A percentile compares a stretch with the other conserved stretches of the same genome.
Conservation (phyloP, 2,797 vertebrate genomes). For the Pyrocephalus nanus region DNA sequence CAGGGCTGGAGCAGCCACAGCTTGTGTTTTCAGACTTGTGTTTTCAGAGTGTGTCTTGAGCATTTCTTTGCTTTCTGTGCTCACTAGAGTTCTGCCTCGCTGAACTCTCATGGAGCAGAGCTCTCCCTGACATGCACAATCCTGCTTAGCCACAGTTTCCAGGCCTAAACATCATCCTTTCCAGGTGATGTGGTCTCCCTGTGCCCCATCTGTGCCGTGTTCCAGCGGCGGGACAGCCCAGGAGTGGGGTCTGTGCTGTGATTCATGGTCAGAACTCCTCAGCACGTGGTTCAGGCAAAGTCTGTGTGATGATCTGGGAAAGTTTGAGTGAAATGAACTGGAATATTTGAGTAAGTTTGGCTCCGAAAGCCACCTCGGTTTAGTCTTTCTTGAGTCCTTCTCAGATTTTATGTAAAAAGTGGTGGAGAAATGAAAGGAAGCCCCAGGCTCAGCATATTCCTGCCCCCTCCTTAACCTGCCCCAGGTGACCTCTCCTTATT, state of each 20-base stretch:
- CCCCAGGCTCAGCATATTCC: accelerated
- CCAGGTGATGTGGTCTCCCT: not conserved
- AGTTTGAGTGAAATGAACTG: not conserved
- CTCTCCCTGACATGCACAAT: not conserved
- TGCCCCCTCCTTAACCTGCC: not conserved
- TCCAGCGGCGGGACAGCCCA: too few species aligned
- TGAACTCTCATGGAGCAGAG: not conserved
- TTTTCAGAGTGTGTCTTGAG: not conserved
- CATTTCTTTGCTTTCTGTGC: not conserved
- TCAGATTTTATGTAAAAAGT: not conserved
- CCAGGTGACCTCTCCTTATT: not conserved
- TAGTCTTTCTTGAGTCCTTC: not conserved
- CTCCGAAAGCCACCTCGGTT: accelerated
- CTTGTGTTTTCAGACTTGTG: not conserved
- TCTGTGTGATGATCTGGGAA: not conserved
- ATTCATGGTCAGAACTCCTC: not conserved
- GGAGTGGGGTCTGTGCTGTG: not conserved
- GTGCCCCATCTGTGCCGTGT: not conserved
- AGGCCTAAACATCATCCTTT: too few species aligned
- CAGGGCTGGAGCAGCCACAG: not conserved
- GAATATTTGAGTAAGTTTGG: not conserved
- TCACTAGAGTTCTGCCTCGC: not conserved
- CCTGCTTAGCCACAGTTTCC: not conserved
- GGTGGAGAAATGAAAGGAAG: not conserved
- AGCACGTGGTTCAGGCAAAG: not conserved